Evolutionary conservation across 2,113 vertebrate species (phyloP).

Genomic region (Arizona elegans): DNA sequence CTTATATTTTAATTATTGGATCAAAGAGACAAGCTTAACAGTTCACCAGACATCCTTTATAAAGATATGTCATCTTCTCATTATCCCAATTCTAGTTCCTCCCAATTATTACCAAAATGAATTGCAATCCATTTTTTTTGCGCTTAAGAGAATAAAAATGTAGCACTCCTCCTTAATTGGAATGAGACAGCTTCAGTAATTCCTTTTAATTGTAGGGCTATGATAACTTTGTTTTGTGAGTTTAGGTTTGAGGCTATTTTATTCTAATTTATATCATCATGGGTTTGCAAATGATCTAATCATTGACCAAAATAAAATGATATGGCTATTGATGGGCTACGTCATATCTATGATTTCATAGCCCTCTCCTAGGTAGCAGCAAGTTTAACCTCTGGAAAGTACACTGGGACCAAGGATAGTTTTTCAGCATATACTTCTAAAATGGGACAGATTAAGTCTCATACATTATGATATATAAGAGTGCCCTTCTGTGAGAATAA

Average conservation of each 20-base stretch:
- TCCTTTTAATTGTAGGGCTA: neutral
- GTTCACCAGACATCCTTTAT: neutral
- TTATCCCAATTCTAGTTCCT: neutral
- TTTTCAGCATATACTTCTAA: conserved; percentile 33
- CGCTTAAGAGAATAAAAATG: neutral
- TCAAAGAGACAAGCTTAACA: neutral
- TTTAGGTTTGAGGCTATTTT: neutral
- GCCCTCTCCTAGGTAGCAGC: conserved; percentile 46
- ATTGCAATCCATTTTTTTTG: neutral
- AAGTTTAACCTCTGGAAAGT: conserved; percentile 46
- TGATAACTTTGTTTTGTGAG: neutral
- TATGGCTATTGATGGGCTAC: neutral
- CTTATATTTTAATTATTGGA: neutral
- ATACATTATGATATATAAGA: conserved; percentile 31
- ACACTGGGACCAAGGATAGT: neutral
- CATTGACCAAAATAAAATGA: neutral
- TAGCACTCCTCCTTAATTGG: neutral
- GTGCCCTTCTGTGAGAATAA: neutral
- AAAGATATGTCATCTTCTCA: neutral
- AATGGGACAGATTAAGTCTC: conserved; percentile 26
- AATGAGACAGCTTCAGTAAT: neutral
- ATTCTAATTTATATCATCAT: neutral
- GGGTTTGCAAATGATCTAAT: neutral
- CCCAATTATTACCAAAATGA: neutral
- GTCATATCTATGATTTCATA: conserved; percentile 33